A percentile compares a stretch with the other conserved stretches of the same genome.
phyloP scores from a whole-genome alignment of 2,113 vertebrate genomes.

The Elephas maximus region DNA sequence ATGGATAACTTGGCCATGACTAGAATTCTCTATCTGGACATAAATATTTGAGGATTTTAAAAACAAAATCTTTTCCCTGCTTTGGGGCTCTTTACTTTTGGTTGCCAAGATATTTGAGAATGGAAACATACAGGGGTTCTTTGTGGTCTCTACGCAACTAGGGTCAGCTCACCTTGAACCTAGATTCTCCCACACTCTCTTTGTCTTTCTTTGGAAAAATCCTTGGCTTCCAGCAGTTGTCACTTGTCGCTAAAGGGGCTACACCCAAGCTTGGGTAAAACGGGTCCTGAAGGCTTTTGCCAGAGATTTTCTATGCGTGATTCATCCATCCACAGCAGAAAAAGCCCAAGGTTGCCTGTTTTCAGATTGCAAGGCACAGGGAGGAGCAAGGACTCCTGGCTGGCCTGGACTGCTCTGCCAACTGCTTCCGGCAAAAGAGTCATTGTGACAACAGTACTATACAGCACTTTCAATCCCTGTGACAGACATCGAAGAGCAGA shows the following conservation, averaged over 20 bases:
- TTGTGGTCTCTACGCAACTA: neutral
- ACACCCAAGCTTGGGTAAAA: neutral
- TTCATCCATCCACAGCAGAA: neutral
- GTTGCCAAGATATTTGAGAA: neutral
- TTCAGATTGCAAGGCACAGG: neutral
- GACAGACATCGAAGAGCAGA: neutral
- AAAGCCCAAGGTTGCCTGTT: neutral
- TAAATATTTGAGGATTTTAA: neutral
- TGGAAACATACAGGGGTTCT: neutral
- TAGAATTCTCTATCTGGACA: neutral
- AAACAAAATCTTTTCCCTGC: neutral
- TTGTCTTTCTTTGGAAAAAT: neutral
- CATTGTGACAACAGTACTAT: neutral
- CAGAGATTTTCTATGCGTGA: neutral
- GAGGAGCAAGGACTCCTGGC: neutral
- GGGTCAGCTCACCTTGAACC: neutral
- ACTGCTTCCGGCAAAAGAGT: neutral
- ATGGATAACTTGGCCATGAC: neutral
- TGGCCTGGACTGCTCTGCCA: neutral
- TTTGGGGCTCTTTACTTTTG: neutral
- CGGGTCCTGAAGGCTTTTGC: neutral
- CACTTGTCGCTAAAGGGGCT: neutral
- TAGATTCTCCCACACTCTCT: neutral
- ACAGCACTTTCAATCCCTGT: neutral
- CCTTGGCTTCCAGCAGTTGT: neutral